These are phyloP conservation scores for Apostichopus californicus DNA, from an alignment of 35 echinoderm and acorn worm genomes.

Conservation along the genomic window DNA sequence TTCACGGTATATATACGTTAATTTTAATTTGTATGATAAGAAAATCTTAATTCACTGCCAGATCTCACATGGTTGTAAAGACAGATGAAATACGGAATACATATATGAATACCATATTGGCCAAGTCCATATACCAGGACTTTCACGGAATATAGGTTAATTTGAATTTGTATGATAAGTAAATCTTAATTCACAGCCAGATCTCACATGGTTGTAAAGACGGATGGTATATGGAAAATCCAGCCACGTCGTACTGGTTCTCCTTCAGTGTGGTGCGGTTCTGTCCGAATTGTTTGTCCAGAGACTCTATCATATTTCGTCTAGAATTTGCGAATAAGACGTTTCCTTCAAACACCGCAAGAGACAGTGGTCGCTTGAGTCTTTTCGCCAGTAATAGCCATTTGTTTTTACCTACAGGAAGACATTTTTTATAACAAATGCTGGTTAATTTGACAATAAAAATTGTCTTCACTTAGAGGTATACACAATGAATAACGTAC, in stretches of 20 bases:
- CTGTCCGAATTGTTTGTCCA: constrained; percentile 19
- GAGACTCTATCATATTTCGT: background rate
- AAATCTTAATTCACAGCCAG: too few species aligned
- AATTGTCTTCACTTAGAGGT: background rate
- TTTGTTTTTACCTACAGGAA: constrained; percentile 41
- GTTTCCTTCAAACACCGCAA: background rate
- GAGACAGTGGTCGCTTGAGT: constrained; percentile 11
- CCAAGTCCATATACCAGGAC: too few species aligned
- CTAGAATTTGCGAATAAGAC: constrained; percentile 37
- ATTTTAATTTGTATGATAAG: too few species aligned
- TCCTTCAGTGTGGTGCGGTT: constrained; percentile 17
- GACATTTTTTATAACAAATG: background rate
- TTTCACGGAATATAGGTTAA: too few species aligned
- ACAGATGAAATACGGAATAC: constrained; percentile 1
- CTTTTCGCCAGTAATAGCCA: constrained; percentile 9
- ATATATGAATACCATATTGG: too few species aligned
- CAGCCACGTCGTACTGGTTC: constrained; percentile 23
- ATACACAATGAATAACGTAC: too few species aligned
- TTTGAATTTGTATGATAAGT: too few species aligned
- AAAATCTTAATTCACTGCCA: too few species aligned
- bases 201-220: constrained; percentile 24
- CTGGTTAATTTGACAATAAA: too few species aligned
- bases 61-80: too few species aligned
- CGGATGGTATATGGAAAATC: constrained; percentile 19
- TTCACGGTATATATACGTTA: too few species aligned